phyloP scores from a whole-genome alignment of 2,797 vertebrate species.

The Chaetophractus vellerosus region DNA sequence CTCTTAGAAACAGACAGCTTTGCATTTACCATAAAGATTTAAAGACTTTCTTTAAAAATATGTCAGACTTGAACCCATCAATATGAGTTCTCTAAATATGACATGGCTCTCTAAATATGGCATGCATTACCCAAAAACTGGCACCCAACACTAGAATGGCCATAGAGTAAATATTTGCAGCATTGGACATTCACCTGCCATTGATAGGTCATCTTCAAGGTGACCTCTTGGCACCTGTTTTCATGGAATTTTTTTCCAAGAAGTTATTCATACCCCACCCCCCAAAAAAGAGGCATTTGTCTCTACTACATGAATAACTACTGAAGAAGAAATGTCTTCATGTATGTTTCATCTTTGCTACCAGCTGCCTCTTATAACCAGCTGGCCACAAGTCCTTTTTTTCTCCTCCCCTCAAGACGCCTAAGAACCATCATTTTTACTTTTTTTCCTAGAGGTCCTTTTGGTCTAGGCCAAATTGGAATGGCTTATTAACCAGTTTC shows the following conservation, averaged over 20 bases:
- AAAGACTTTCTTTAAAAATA: not conserved
- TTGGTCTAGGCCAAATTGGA: not conserved
- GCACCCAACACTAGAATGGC: fast-evolving
- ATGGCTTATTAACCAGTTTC: not conserved
- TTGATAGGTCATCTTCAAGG: not conserved
- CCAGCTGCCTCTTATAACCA: not conserved
- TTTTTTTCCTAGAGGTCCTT: not conserved
- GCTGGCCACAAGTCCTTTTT: not conserved
- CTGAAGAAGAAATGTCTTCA: not conserved
- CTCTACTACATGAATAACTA: not conserved
- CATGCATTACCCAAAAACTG: not conserved
- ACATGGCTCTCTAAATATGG: no score
- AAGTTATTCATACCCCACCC: not conserved
- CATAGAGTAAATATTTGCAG: not conserved
- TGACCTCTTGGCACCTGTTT: not conserved
- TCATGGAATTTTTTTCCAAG: slow-evolving; percentile 27
- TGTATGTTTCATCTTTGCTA: not conserved
- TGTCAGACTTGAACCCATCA: not conserved
- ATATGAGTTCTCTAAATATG: not conserved
- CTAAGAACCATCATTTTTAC: not conserved
- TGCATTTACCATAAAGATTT: not conserved
- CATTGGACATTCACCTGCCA: not conserved
- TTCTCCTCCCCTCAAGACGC: not conserved
- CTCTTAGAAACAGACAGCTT: not conserved
- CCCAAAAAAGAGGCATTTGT: not conserved